Evolutionary conservation across 2,797 vertebrate genomes (phyloP), one percentile per base, ranked within the genome.

Genomic region (Vespertilio murinus): DNA sequence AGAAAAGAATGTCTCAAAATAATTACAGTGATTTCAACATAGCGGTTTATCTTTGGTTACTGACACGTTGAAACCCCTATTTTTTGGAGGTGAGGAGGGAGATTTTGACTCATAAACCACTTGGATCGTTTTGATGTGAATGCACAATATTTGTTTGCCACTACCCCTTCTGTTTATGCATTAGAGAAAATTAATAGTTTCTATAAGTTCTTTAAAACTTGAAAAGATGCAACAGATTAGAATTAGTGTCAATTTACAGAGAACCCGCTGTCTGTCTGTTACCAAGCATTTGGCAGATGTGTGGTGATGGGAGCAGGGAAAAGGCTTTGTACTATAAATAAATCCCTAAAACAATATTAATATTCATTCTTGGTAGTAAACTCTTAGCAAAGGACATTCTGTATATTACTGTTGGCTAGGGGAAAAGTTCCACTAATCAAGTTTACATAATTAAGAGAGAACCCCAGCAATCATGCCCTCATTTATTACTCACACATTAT

Each of bases 1-100:
- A 88, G 79, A 47, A 73, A 93, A 90, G 38, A n/a, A 86, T 61
- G 92, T 49, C 79, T 80, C 25, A 42, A 75, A 64, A 75, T 93
- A 77, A 93, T 91, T 83, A 70, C 25, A 83, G 5, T n/a, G 49
- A 35, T 40, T 74, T 88, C 90, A 84, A 8, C 56, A 81, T 2
- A 49, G 40, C 33, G 49, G 88, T 80, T 75, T 74, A 38, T 33
- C 22, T 23, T 74, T 85, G 28, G 28, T 42, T 59, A 22, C 40
- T 89, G 65, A 59, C n/a, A 87, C 64, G 25, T 20, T 52, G 38
- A 56, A 59, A 90, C 35, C 7, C 20, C 40, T 56, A 22, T 11
- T 70, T 81, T 69, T 69, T 79, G 42, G 25, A 92, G 87, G 6
- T 84, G 47, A 73, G 59, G 80, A 65, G 40, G 54, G 35, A 45